Conservation (phyloP, 2,888 invertebrate genomes). For the Saturnia japonica region DNA sequence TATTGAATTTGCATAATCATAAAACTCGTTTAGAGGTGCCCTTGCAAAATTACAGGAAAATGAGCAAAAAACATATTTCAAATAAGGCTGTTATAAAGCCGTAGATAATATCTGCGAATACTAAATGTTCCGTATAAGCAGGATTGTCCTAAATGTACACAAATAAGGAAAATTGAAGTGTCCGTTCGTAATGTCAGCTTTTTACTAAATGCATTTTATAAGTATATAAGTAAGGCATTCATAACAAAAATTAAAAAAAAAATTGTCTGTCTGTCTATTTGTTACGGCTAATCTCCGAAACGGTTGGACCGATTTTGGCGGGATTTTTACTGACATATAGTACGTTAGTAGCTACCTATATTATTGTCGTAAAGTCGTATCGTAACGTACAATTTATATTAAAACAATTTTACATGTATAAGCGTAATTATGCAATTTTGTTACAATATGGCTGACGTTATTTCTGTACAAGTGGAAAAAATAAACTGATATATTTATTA, state of each 20-base stretch:
- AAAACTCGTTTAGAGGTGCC: slow-evolving; percentile 25
- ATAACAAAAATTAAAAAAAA: too few species aligned
- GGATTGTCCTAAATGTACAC: background rate
- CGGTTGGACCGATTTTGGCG: too few species aligned
- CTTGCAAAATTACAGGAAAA: slow-evolving; percentile 22
- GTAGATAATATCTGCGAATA: background rate
- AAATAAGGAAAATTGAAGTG: too few species aligned
- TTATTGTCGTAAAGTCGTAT: too few species aligned
- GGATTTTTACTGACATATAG: too few species aligned
- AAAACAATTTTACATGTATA: background rate
- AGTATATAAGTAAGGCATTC: too few species aligned
- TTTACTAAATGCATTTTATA: too few species aligned
- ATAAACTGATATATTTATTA: background rate
- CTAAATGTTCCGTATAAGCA: background rate
- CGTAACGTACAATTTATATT: background rate
- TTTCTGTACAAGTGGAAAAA: background rate
- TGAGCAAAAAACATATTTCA: background rate
- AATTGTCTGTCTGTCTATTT: too few species aligned
- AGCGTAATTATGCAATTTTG: too few species aligned
- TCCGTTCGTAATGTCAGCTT: too few species aligned
- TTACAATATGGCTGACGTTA: background rate
- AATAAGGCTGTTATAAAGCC: background rate
- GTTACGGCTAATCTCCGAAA: too few species aligned
- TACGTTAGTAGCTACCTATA: too few species aligned
- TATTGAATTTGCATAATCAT: slow-evolving; percentile 22